A percentile compares a stretch with the other conserved stretches of the same genome.
Conservation (phyloP, 2,113 vertebrate species). For the Turnix velox region DNA sequence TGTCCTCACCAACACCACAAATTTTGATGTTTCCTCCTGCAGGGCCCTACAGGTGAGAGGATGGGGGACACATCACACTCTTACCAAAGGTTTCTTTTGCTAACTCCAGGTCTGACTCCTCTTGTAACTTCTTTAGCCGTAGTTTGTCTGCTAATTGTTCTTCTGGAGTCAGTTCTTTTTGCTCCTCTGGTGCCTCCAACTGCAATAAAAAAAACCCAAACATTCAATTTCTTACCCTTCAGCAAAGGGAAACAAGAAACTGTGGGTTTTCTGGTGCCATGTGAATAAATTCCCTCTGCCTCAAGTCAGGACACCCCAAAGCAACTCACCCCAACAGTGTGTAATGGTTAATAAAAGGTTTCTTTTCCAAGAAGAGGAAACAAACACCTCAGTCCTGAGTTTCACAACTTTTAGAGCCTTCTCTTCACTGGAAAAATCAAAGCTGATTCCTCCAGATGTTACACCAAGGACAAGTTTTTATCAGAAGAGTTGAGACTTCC, state of each 20-base stretch:
- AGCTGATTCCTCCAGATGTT: not conserved
- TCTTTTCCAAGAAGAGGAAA: not conserved
- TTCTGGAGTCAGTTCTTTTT: slow-evolving; percentile 78
- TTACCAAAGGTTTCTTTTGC: slow-evolving; percentile 96
- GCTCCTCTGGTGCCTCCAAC: slow-evolving; percentile 76
- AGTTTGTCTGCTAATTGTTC: slow-evolving; percentile 89
- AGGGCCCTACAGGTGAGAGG: not conserved
- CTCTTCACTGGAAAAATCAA: not conserved
- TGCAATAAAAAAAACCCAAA: not conserved
- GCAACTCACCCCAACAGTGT: accelerated
- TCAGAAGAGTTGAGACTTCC: not conserved
- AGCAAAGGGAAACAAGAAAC: not conserved
- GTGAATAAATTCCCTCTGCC: accelerated
- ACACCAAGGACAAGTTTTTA: not conserved
- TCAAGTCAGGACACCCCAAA: accelerated
- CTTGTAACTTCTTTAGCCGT: slow-evolving; percentile 89
- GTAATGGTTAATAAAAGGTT: accelerated
- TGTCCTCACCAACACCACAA: not conserved
- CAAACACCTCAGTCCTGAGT: not conserved
- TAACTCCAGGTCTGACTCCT: slow-evolving; percentile 90
- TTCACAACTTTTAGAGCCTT: too few species aligned
- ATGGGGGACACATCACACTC: slow-evolving; percentile 1
- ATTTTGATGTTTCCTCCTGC: accelerated
- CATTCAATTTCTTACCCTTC: accelerated
- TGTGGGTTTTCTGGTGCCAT: not conserved